Evolutionary conservation across 2,888 invertebrate genomes (phyloP), one percentile per base, ranked within the genome.

Genomic region (Cerastis leucographa): DNA sequence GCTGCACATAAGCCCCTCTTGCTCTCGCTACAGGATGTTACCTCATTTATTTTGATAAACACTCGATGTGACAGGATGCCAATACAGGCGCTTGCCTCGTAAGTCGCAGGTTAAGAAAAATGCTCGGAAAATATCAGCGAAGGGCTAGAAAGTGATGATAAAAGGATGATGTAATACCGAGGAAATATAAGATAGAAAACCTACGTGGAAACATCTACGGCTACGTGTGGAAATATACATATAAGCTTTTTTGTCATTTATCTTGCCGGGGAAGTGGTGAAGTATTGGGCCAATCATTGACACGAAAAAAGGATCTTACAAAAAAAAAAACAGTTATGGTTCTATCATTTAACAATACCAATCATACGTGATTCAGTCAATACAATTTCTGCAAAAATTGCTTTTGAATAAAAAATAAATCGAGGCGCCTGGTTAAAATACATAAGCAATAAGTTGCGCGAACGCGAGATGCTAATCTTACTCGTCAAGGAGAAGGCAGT

Each of bases 41-140:
- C 78, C 73, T 85, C 84, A 88, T 86, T 88, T 91, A 90, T 89
- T 91, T 88, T 89, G 89, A 87, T 89, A 89, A 90, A 88, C 88
- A 87, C 82, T 84, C 78, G 75, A 86, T 78, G 84, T 88, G 91
- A 91, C 90, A 89, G 89, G 78, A 89, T 89, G 91, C 90, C 92
- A 89, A 91, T 91, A 90, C 85, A 85, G 68, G 76, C 81, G 83
- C 84, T 85, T 87, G 86, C 82, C 80, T 86, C 78, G 76, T 69
- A 84, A 85, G 85, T 84, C 80, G 42, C 76, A 75, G 75, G 74
- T 78, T 78, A 65, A 76, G 85, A 82, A 85, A 84, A 83, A 80
- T 86, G 69, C 62, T 74, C 40, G 19, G 46, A 68, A 81, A 85
- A 80, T 76, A 74, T 81, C 51, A 74, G 64, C 54, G 66, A 59